phyloP scores from a whole-genome alignment of 2,113 vertebrate species.

The Leucosticte australis region DNA sequence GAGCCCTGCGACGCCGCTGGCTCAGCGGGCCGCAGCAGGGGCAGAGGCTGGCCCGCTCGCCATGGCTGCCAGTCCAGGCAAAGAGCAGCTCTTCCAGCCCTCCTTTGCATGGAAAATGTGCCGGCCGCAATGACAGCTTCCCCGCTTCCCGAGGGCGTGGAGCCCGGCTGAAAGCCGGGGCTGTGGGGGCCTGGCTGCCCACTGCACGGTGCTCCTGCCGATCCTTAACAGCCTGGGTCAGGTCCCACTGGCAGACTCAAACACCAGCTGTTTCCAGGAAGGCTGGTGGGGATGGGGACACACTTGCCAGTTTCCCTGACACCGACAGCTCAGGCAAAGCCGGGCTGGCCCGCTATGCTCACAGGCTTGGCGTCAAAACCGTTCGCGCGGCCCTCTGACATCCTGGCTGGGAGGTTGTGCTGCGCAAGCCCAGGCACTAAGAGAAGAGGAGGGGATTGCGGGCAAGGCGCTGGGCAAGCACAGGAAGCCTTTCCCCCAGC shows the following conservation, averaged over 20 bases:
- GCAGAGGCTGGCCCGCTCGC: neutral
- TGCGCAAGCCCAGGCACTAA: neutral
- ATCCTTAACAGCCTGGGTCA: neutral
- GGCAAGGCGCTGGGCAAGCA: neutral
- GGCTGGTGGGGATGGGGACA: neutral
- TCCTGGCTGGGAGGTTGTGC: neutral
- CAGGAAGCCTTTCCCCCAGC: neutral
- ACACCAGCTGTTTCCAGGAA: neutral
- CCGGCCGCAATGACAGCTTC: neutral
- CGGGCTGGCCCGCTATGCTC: neutral
- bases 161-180: neutral
- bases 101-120: neutral
- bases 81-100: neutral
- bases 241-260: neutral
- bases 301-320: neutral
- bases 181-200: neutral
- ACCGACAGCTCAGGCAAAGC: neutral
- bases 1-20: neutral
- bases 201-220: neutral
- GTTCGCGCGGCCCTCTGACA: rapidly evolving
- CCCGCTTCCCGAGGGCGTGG: neutral
- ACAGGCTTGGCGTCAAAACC: neutral
- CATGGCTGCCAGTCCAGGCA: neutral
- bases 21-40: neutral
- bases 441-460: neutral